Evolutionary conservation across 2,888 invertebrate species (phyloP).

Genomic region (Tachina lurida): DNA sequence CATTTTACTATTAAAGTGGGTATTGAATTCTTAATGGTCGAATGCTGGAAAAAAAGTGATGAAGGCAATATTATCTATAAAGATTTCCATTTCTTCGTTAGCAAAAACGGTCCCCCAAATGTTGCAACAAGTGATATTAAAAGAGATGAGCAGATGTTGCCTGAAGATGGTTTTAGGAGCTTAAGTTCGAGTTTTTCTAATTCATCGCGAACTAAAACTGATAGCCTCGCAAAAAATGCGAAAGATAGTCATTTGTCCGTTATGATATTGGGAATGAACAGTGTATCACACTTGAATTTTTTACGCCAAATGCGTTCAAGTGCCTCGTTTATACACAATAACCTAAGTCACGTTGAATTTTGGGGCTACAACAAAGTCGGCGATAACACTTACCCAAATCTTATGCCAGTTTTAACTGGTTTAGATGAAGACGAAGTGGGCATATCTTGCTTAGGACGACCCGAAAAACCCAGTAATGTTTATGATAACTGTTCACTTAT

Average conservation of each 20-base stretch:
- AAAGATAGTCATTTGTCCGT: slow-evolving; percentile 85
- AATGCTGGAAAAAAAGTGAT: slow-evolving; percentile 83
- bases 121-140: background rate
- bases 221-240: slow-evolving; percentile 30
- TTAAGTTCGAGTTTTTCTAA: slow-evolving; percentile 36
- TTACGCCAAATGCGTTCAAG: slow-evolving; percentile 92
- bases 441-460: slow-evolving; percentile 86
- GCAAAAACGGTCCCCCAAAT: slow-evolving; percentile 6
- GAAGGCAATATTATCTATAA: slow-evolving; percentile 85
- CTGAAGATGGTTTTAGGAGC: slow-evolving; percentile 49
- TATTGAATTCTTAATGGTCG: slow-evolving; percentile 87
- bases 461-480: slow-evolving; percentile 81
- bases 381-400: slow-evolving; percentile 96
- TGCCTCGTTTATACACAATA: slow-evolving; percentile 84
- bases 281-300: slow-evolving; percentile 93
- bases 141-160: background rate
- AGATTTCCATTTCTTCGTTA: slow-evolving; percentile 85
- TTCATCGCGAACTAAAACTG: background rate
- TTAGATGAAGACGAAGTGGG: slow-evolving; percentile 86
- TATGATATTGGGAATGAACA: slow-evolving; percentile 92
- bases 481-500: slow-evolving; percentile 93
- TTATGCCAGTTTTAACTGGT: slow-evolving; percentile 91
- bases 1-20: slow-evolving; percentile 75
- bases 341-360: slow-evolving; percentile 86
- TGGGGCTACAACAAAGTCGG: slow-evolving; percentile 96